These are phyloP conservation scores for Sicus ferrugineus DNA, from an alignment of 2,888 invertebrate genomes.

Conservation along the genomic window DNA sequence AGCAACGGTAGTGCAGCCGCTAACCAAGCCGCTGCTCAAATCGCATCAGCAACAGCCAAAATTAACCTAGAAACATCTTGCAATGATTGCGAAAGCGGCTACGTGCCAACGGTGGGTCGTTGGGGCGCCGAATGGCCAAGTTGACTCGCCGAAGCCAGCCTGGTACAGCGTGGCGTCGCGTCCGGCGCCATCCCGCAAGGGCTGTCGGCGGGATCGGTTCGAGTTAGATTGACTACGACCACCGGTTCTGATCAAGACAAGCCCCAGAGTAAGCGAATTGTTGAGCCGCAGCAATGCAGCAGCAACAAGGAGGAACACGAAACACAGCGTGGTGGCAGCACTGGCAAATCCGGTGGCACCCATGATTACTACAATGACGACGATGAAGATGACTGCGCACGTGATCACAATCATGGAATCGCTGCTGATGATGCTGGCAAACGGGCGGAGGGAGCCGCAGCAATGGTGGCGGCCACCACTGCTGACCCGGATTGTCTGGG, in stretches of 20 bases:
- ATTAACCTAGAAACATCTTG: constrained; percentile 64
- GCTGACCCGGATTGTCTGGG: constrained; percentile 26
- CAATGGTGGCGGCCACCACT: constrained; percentile 23
- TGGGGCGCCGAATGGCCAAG: constrained; percentile 97
- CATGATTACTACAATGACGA: constrained; percentile 25
- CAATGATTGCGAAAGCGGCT: constrained; percentile 69
- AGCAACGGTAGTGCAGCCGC: constrained; percentile 55
- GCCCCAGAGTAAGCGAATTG: constrained; percentile 46
- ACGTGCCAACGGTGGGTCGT: constrained; percentile 84
- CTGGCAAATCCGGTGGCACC: constrained; percentile 34
- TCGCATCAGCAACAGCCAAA: constrained; percentile 57
- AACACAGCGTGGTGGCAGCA: constrained; percentile 33
- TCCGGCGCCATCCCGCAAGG: constrained; percentile 56
- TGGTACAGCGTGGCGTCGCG: constrained; percentile 64
- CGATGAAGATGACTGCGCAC: constrained; percentile 10
- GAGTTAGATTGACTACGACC: constrained; percentile 63
- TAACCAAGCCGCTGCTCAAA: constrained; percentile 48
- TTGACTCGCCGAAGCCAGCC: constrained; percentile 84
- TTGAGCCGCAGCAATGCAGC: constrained; percentile 31
- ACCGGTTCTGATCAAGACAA: constrained; percentile 53
- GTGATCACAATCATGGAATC: constrained; percentile 10
- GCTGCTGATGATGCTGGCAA: constrained; percentile 32
- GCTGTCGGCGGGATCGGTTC: constrained; percentile 57
- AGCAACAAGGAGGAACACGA: constrained; percentile 26
- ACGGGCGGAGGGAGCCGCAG: constrained; percentile 6